These are phyloP conservation scores for Scartelaos histophorus DNA, from an alignment of 2,113 vertebrate genomes.

Conservation along the genomic window DNA sequence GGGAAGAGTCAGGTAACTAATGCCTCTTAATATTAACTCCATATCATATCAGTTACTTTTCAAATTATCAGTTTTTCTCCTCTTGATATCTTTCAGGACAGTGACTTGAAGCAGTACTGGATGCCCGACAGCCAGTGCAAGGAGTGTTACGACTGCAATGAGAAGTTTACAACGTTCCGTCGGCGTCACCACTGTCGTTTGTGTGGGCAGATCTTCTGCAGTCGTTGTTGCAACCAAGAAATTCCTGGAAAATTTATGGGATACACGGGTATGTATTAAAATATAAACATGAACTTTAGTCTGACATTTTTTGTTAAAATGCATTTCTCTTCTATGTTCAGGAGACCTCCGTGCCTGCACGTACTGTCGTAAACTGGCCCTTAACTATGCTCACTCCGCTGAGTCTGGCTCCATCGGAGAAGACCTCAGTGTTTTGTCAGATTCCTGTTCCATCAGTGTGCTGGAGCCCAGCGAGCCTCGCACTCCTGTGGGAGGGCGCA, in stretches of 20 bases:
- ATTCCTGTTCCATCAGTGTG: conserved; percentile 85
- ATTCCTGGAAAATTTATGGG: conserved; percentile 99
- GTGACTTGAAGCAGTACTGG: conserved; percentile 99
- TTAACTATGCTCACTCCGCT: conserved; percentile 94
- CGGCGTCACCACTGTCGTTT: conserved; percentile 95
- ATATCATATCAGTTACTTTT: not conserved
- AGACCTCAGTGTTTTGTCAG: conserved; percentile 88
- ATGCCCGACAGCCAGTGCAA: conserved; percentile 99
- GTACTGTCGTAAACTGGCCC: conserved; percentile 94
- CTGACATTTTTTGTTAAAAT: not conserved
- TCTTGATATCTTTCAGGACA: conserved; percentile 79
- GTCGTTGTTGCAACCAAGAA: conserved; percentile 98
- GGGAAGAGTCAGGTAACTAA: conserved; percentile 91
- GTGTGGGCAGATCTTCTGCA: conserved; percentile 98
- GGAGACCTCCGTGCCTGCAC: conserved; percentile 96
- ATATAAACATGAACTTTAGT: not conserved
- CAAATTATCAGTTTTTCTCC: not conserved
- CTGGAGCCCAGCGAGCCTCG: conserved; percentile 91
- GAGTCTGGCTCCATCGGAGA: conserved; percentile 93
- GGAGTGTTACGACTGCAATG: conserved; percentile 97
- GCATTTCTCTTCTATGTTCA: conserved; percentile 49
- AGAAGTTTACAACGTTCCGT: conserved; percentile 97
- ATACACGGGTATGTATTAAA: conserved; percentile 85
- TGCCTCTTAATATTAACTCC: not conserved
- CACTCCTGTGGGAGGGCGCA: conserved; percentile 91